Base-by-base conservation (phyloP, 2,888 invertebrate species). In the Acrobasis repandana region DNA sequence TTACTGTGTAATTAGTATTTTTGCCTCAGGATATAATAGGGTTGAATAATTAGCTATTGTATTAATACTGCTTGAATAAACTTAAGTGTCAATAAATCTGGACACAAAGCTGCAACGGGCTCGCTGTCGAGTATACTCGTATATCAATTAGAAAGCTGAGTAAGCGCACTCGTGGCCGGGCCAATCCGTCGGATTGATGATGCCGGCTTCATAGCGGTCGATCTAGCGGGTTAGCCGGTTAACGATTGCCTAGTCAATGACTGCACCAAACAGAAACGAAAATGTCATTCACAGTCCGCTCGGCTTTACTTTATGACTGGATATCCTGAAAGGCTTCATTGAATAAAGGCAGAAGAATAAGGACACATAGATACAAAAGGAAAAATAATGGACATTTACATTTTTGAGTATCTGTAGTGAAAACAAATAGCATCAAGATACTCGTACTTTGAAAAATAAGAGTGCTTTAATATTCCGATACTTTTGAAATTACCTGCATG, bases 71-170 rank as follows among this genome's bases (percentile, higher is more conserved):
- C 43, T 43, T 43, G 43, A 43, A 43, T 43, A 43, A 14, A 14
- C 38, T 14, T 11, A 14, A 6, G 15, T n/a, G 2, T 9, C 56
- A 5, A 10, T 57, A 48, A 57, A 48, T 34, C 43, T 33, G 33
- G 47, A 15, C 33, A 47, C 34, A 16, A 33, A 50, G 46, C 48
- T 58, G 58, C 49, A 58, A 20, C 47, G 16, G 48, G 49, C 14
- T 52, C 46, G 33, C 60, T 52, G 34, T 46, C 52, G 52, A 52
- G 59, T 28, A n/a, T n/a, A n/a, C n/a, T n/a, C n/a, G 46, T 58
- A 58, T 60, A 60, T 52, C 60, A 60, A 60, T 60, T 60, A 60
- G 60, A 60, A 60, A 60, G 60, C 60, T 38, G 58, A 58, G 20
- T 60, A 60, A 60, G 60, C 38, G 51, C 52, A 46, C 46, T 34